Base-by-base conservation (phyloP, 2,113 vertebrate genomes). In the Chloropsis cyanopogon region DNA sequence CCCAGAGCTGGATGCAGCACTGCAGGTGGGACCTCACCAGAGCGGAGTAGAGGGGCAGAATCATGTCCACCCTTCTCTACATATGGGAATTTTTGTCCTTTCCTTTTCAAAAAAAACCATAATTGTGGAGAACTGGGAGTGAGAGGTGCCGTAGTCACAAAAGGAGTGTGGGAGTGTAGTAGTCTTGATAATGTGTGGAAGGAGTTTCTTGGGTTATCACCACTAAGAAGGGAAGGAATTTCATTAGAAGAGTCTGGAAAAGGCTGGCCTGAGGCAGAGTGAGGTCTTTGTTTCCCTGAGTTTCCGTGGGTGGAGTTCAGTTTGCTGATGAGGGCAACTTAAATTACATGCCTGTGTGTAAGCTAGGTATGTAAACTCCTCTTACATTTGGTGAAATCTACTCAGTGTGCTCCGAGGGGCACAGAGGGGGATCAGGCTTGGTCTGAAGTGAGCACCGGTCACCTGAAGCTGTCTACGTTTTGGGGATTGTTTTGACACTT, bases 351-450 rank as follows among this genome's bases (percentile, higher is more conserved):
- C 77, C 44, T 61, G 0, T 21, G 17, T 73, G 14, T 78, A 59
- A 90, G 9, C 14, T 37, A 23, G n/a, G 24, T 68, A 8, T 56
- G 44, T 84, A 44, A 85, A 90, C 52, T 85, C 42, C 12, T 73
- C 0, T 31, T 44, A 2, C 0, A 1, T 82, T 76, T 84, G 49
- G 4, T 47, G n/a, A 26, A 79, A 33, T 61, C 7, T 33, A 33
- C 49, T 76, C 46, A 49, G 23, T 0, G 0, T 11, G 15, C 66
- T 49, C 17, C 22, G 41, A 75, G 64, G 47, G 47, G 37, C 0
- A 1, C 8, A 29, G 50, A 56, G 61, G 29, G 49, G 56, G 26
- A 70, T 75, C 61, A 44, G 77, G 13, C 24, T 86, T 6, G 0
- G 18, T 18, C 31, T 65, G 78, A 68, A 57, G 66, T 6, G 17